A percentile compares a stretch with the other conserved stretches of the same genome.
Evolutionary conservation across 2,797 vertebrate genomes (phyloP).

Genomic region (Alfaro cultratus): DNA sequence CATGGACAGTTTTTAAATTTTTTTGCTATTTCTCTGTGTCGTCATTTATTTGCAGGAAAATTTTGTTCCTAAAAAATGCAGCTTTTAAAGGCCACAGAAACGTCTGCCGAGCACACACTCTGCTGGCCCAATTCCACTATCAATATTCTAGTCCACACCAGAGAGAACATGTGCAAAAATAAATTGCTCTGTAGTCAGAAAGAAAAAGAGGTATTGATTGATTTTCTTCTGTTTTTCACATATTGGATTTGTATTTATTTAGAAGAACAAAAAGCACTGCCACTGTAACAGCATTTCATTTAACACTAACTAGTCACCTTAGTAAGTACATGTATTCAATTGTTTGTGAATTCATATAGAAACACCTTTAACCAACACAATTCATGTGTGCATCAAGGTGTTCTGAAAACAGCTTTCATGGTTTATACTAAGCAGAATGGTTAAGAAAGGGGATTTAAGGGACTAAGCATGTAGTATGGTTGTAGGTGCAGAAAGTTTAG

Average conservation of each 20-base stretch:
- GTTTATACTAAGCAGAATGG: background rate
- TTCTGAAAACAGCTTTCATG: background rate
- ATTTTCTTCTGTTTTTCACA: background rate
- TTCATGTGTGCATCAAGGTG: background rate
- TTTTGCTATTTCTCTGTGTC: too few species aligned
- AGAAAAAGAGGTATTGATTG: background rate
- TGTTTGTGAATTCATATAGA: background rate
- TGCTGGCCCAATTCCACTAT: background rate
- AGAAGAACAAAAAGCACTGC: background rate
- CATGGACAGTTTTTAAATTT: too few species aligned
- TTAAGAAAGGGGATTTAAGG: background rate
- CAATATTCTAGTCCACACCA: background rate
- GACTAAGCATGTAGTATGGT: background rate
- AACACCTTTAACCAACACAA: background rate
- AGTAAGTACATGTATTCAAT: background rate
- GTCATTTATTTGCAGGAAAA: too few species aligned
- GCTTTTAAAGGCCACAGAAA: background rate
- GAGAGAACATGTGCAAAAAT: background rate
- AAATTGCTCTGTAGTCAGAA: background rate
- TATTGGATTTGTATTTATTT: background rate
- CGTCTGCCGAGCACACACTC: background rate
- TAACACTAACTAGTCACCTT: background rate
- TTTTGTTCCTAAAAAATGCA: background rate
- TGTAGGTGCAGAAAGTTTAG: background rate
- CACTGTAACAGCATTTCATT: background rate